A percentile compares a stretch with the other conserved stretches of the same genome.
Conservation (phyloP, 2,113 vertebrate species). For the Neogale vison region DNA sequence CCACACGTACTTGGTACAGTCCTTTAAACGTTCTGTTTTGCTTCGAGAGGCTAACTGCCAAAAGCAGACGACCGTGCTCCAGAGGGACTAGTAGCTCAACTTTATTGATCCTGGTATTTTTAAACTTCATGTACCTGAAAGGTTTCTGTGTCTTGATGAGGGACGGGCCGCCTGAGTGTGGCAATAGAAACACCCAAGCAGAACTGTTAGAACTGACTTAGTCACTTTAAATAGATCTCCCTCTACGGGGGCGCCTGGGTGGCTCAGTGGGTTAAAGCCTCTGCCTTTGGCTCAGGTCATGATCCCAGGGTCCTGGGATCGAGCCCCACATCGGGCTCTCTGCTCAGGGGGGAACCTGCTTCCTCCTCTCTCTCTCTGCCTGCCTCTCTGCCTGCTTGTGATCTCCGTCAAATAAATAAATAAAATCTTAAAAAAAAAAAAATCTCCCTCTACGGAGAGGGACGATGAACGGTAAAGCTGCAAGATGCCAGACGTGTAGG, state of each 20-base stretch:
- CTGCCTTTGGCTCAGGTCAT: no score
- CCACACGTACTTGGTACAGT: background rate
- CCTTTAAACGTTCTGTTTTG: background rate
- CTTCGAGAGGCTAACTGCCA: background rate
- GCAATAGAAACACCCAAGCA: fast-evolving
- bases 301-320: no score
- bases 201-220: background rate
- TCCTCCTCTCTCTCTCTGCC: no score
- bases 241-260: background rate
- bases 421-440: no score
- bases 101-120: background rate
- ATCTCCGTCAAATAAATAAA: no score
- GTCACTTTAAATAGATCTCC: background rate
- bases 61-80: background rate
- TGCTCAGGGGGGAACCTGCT: no score
- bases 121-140: background rate
- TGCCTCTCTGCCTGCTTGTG: no score
- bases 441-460: background rate
- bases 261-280: no score
- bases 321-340: no score
- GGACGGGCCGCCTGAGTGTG: background rate
- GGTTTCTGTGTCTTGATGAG: background rate
- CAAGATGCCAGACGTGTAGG: fast-evolving
- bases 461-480: background rate
- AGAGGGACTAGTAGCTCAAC: background rate